phyloP scores from a whole-genome alignment of 2,888 invertebrate genomes.

The Scaptomyza caliginosa region DNA sequence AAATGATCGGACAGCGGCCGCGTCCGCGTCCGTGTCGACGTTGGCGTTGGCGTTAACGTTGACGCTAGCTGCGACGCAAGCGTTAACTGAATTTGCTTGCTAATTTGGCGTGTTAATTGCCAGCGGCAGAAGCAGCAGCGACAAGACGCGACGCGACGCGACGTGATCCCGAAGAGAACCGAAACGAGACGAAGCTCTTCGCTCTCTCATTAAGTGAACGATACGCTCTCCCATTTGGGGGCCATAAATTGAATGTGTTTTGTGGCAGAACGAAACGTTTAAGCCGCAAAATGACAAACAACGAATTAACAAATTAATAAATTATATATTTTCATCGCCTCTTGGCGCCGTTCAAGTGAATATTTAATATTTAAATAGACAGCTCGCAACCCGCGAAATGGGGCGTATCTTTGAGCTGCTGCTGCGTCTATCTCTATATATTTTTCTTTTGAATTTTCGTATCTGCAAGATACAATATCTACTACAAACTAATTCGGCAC shows the following conservation, averaged over 20 bases:
- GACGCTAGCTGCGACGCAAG: constrained; percentile 10
- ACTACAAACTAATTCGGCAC: constrained; percentile 65
- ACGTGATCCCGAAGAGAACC: constrained; percentile 22
- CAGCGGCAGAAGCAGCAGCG: constrained; percentile 30
- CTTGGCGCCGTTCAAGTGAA: constrained; percentile 58
- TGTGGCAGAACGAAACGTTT: constrained; percentile 79
- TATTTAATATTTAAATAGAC: constrained; percentile 53
- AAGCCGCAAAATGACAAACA: constrained; percentile 80
- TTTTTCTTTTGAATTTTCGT: not conserved
- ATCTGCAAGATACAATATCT: constrained; percentile 58
- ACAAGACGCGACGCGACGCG: constrained; percentile 37
- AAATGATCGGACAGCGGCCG: constrained; percentile 37
- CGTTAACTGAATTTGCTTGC: constrained; percentile 50
- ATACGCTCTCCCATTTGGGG: constrained; percentile 38
- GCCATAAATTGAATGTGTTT: constrained; percentile 74
- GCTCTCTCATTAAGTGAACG: constrained; percentile 1
- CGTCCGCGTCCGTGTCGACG: constrained; percentile 9
- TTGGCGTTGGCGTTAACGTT: constrained; percentile 1
- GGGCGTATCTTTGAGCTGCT: constrained; percentile 20
- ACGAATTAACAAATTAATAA: constrained; percentile 80
- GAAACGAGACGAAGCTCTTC: constrained; percentile 19
- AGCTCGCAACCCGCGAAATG: constrained; percentile 26
- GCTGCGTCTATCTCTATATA: no score
- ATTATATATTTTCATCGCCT: constrained; percentile 67
- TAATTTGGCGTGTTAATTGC: constrained; percentile 79